Evolutionary conservation across 2,888 invertebrate species (phyloP), one percentile per base, ranked within the genome.

Genomic region (Eremobia ochroleuca): DNA sequence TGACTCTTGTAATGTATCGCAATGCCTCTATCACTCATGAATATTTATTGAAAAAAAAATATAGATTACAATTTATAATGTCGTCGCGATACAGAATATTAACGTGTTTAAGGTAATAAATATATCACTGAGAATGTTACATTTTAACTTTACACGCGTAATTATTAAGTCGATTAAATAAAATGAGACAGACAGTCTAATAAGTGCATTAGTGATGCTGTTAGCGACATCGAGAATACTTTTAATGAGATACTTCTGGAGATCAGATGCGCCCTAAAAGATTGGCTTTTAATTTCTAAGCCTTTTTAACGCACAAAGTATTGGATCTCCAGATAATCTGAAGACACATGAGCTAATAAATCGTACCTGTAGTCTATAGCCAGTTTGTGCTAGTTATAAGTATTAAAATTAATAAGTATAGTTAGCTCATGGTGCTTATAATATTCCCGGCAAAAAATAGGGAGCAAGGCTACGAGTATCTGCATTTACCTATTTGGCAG

Each of bases 1-100:
- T 95, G 91, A 92, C 93, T 92, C 92, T 90, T 96, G 96, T 96
- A 95, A 94, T 94, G 93, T 94, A 96, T 93, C 92, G 95, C 96
- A 95, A 94, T 94, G 92, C 94, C 95, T 95, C 94, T 94, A 96
- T 96, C 95, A 94, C 94, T 96, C 96, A 96, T 97, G 95, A 96
- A 97, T 96, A 97, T 96, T 96, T 94, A 96, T 95, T 92, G 91
- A 93, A 94, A 95, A 78, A 93, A 86, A 82, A 43, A 95, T 92
- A 93, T 93, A 92, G 92, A 92, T 93, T 92, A 93, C 91, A 92
- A 93, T 92, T 92, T 92, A 94, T 92, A 93, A 92, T 94, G 93
- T 94, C 94, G 90, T 90, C 91, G 91, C 90, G 88, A 87, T 76
- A 87, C 87, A 90, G 89, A 91, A 91, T 92, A 89, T 90, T 91